Evolutionary conservation across 2,888 invertebrate genomes (phyloP), one percentile per base, ranked within the genome.

Genomic region (Leucophora obtusa): DNA sequence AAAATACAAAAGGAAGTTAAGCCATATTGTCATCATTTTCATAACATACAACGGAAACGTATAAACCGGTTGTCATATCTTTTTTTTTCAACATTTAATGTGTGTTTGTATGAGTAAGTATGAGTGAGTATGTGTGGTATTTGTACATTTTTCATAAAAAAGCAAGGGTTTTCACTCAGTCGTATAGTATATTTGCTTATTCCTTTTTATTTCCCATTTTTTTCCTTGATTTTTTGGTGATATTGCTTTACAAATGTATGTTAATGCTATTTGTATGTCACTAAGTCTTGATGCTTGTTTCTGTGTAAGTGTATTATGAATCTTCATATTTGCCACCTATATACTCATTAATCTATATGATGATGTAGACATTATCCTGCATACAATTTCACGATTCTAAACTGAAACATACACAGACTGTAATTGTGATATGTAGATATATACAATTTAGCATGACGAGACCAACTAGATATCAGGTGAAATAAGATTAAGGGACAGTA

Each of bases 21-120:
- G 72, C 75, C 80, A 63, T 68, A 80, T 80, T 80, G 80, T 80
- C 71, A 72, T 76, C 75, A 69, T 80, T 75, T 72, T 62, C 58
- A 72, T 43, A 76, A 80, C 76, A 80, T 60, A 70, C 51, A 80
- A 73, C 80, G 80, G 80, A 80, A 71, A 75, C 71, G 68, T 53
- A 76, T 80, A 76, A 70, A 59, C 75, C 75, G 71, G 72, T 38
- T 80, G 65, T 76, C 76, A 76, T 69, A 73, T 60, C 15, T 47
- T 14, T 59, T 18, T 21, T 69, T 33, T 68, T 33, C 60, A 59
- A n/a, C 69, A 72, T 78, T 60, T 59, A n/a, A 43, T 14, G 43
- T 43, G 14, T 43, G 2, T 43, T 11, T 43, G 43, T 43, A 21
- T n/a, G n/a, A n/a, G n/a, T n/a, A n/a, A n/a, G n/a, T n/a, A n/a